Base-by-base conservation (phyloP, 2,113 vertebrate species). In the Anser cygnoides region DNA sequence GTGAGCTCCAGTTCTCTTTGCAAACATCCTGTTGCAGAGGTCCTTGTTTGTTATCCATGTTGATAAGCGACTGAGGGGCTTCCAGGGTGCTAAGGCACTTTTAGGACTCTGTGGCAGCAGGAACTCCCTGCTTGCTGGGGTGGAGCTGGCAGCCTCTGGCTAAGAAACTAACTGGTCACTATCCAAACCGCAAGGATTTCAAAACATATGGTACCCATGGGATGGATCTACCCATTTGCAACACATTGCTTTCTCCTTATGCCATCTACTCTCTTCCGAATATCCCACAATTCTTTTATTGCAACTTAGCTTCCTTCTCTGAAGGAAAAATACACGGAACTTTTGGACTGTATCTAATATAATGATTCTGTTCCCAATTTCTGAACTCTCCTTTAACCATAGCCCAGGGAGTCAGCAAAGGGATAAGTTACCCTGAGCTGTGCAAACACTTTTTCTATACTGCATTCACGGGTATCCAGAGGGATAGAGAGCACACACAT, bases 181-280 rank as follows among this genome's bases (percentile, higher is more conserved):
- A 33, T 67, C 52, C 92, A 95, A 90, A 84, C 76, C 39, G 0
- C 89, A 93, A 79, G 12, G 74, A 93, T 95, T 95, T 91, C 92
- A 91, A 94, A 95, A 89, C 70, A 65, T 65, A 54, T 28, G 89
- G 95, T 37, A 82, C 84, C 89, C 91, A 68, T 6, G 50, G 85
- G 77, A 87, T 74, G 54, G 46, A 78, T 82, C 74, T 92, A 75
- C 49, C 70, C 81, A 84, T 80, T 93, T 78, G 61, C 92, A 96
- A 75, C 84, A 95, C 84, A 87, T 8, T 84, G 76, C 73, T 91
- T 92, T 92, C 73, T 79, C 84, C 84, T 86, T 80, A 2, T 71
- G 67, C 55, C 21, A 49, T 70, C 54, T 44, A 66, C 15, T 81
- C 57, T 50, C 78, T 84, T 89, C 89, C 73, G 84, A 90, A 96